A percentile compares a stretch with the other conserved stretches of the same genome.
Conservation (phyloP, 2,797 vertebrate genomes). For the Darevskia mixta region DNA sequence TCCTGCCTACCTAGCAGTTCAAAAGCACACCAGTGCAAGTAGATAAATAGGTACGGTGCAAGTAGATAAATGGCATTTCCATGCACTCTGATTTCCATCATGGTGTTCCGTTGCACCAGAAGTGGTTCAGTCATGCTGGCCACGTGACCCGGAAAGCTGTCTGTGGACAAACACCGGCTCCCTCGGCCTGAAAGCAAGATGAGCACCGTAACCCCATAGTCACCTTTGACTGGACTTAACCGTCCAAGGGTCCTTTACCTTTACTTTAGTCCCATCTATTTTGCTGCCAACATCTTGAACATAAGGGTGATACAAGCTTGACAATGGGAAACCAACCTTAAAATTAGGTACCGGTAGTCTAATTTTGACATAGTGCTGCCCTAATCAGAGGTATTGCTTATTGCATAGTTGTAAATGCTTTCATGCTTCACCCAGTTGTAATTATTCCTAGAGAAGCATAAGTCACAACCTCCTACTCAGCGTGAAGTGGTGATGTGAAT, state of each 20-base stretch:
- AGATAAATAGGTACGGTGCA: too few species aligned
- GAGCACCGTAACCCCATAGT: too few species aligned
- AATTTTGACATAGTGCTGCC: background rate
- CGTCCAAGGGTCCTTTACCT: too few species aligned
- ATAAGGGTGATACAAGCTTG: background rate
- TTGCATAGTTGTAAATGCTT: background rate
- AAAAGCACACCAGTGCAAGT: too few species aligned
- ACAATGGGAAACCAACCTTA: background rate
- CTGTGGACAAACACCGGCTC: too few species aligned
- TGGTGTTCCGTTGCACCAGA: fast-evolving
- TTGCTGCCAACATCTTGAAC: background rate
- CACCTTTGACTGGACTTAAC: too few species aligned
- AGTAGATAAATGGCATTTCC: too few species aligned
- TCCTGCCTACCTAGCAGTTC: too few species aligned
- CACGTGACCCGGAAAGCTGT: too few species aligned
- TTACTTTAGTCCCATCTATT: background rate
- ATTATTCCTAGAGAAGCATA: background rate
- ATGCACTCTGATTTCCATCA: too few species aligned
- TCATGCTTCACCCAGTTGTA: background rate
- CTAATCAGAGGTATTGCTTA: background rate
- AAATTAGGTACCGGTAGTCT: background rate
- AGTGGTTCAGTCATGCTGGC: too few species aligned
- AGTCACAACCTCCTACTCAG: background rate
- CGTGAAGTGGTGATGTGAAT: background rate
- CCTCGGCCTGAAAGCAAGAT: too few species aligned